A percentile compares a stretch with the other conserved stretches of the same genome.
phyloP scores from a whole-genome alignment of 2,888 invertebrate species.

The Leptopilina myrica region DNA sequence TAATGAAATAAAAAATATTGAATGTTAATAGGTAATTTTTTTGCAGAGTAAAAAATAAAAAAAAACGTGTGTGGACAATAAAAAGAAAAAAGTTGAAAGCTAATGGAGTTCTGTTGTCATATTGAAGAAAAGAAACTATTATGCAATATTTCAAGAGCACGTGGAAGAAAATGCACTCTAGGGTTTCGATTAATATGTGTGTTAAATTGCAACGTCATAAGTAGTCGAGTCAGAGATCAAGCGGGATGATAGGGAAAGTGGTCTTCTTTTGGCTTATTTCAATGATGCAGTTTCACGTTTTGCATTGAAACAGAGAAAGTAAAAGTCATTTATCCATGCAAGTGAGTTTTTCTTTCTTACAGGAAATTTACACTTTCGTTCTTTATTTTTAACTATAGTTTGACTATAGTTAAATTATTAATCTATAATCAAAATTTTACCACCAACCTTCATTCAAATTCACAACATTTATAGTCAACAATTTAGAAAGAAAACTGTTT shows the following conservation, averaged over 20 bases:
- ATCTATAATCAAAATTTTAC: conserved; percentile 47
- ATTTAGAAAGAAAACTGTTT: too few relatives aligned
- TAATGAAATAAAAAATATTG: too few relatives aligned
- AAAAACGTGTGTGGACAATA: background rate
- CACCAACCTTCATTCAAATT: background rate
- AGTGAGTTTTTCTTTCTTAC: conserved; percentile 58
- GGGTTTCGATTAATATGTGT: background rate
- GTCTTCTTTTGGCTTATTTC: conserved; percentile 51
- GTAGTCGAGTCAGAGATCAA: conserved; percentile 44
- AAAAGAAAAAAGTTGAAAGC: background rate
- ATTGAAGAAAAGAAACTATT: background rate
- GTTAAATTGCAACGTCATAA: conserved; percentile 24
- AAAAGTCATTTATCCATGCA: conserved; percentile 63
- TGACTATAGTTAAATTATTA: conserved; percentile 37
- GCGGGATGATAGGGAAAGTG: conserved; percentile 62
- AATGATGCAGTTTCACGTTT: conserved; percentile 51
- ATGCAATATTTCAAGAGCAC: background rate
- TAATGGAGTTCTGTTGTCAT: conserved; percentile 9
- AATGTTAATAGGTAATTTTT: background rate
- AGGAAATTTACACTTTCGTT: conserved; percentile 60
- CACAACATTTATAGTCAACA: too few relatives aligned
- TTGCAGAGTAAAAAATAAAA: background rate
- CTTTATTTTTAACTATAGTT: conserved; percentile 46
- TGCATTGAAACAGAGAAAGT: conserved; percentile 67
- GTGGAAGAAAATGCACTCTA: background rate